phyloP scores from a whole-genome alignment of 2,113 vertebrate species.

The Rutilus rutilus region DNA sequence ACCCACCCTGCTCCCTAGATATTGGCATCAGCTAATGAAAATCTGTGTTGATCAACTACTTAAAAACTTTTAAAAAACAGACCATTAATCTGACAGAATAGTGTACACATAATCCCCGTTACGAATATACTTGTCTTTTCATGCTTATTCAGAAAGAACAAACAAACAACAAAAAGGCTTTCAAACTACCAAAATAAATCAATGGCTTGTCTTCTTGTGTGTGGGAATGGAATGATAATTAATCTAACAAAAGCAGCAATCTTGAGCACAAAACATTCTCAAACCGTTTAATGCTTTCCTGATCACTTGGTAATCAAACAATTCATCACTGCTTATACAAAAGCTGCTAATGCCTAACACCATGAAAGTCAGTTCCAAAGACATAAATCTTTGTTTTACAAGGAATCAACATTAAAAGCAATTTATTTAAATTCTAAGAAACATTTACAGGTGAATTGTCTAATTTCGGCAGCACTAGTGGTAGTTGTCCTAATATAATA shows the following conservation, averaged over 20 bases:
- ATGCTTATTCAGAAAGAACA: background rate
- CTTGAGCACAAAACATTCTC: background rate
- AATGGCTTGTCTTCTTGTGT: slow-evolving; percentile 4
- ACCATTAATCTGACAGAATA: background rate
- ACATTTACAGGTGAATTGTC: background rate
- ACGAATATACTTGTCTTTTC: background rate
- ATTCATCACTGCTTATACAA: background rate
- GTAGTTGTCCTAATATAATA: too few species aligned
- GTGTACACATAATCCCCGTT: background rate
- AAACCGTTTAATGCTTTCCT: background rate
- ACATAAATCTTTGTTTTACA: background rate
- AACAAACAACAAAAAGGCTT: background rate
- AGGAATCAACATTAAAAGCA: background rate
- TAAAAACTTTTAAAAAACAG: background rate
- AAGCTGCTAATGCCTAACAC: background rate
- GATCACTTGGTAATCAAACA: background rate
- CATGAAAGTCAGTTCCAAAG: background rate
- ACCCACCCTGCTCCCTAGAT: background rate
- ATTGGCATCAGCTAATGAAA: background rate
- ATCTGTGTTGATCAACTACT: background rate
- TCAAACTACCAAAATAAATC: slow-evolving; percentile 27
- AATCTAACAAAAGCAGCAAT: background rate
- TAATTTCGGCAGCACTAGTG: too few species aligned
- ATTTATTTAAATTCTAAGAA: background rate
- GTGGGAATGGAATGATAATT: background rate